Evolutionary conservation across 2,888 invertebrate genomes (phyloP), one percentile per base, ranked within the genome.

Genomic region (Nephrotoma flavescens): DNA sequence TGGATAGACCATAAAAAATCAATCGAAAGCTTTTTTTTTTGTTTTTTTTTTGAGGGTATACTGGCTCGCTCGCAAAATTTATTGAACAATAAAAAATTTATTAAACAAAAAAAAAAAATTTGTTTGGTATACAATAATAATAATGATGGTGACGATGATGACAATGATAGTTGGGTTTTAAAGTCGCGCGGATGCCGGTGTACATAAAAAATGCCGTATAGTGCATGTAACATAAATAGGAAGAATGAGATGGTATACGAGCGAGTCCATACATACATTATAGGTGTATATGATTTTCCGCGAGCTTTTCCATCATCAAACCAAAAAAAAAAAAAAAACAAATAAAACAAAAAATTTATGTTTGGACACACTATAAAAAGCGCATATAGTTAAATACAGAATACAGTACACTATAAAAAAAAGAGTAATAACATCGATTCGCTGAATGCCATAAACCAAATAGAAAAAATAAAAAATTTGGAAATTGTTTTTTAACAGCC

Each of bases 401-500:
- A 71, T 71, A 71, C 31, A 31, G 11, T 71, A 19, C 71, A 71
- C 31, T 71, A 71, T 31, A 71, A 71, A 71, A 71, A n/a, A 71
- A 71, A 71, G 71, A 71, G 71, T 71, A 71, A 71, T 71, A 71
- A 71, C 71, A 71, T 71, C 71, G 71, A 71, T 71, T 71, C 71
- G 71, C 71, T 71, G 71, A 71, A 71, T 71, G 71, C 71, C 71
- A 71, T 71, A 71, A 71, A 71, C 71, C 71, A 71, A 71, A 71
- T 71, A 71, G 31, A 71, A 71, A 71, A 71, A 71, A 71, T 47
- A 47, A 47, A 57, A 57, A 57, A 57, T 83, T 84, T 84, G 84
- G 84, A 84, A 84, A 84, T 42, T 84, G 41, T 41, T 84, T 84
- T 84, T 84, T 84, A 84, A 84, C 84, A 84, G 42, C 84, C 84